Percentiles rank a stretch among this genome's conserved stretches.
phyloP scores from a whole-genome alignment of 2,797 vertebrate genomes.

The Loris lydekkerianus region DNA sequence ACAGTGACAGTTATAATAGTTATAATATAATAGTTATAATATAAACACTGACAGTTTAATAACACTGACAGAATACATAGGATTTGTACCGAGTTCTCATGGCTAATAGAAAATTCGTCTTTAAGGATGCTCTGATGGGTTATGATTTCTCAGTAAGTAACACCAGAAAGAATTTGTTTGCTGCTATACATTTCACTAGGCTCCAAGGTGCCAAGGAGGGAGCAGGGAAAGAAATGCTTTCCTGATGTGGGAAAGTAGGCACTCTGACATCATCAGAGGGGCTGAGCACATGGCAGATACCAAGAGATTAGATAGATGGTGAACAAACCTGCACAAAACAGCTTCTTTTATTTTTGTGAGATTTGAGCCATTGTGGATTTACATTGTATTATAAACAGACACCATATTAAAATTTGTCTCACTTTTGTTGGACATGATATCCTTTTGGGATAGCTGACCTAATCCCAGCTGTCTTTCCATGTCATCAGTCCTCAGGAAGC shows the following conservation, averaged over 20 bases:
- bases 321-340: constrained; percentile 4
- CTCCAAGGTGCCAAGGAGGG: neutral
- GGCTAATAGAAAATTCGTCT: neutral
- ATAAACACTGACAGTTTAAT: neutral
- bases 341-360: neutral
- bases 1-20: neutral
- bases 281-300: neutral
- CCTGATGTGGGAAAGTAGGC: neutral
- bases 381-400: neutral
- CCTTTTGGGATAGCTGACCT: neutral
- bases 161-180: neutral
- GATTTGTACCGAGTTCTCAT: neutral
- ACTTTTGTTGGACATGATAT: neutral
- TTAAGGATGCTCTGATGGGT: neutral
- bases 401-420: neutral
- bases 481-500: neutral
- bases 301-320: neutral
- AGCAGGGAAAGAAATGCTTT: neutral
- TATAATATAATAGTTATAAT: no score
- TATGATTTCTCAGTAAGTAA: neutral
- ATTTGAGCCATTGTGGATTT: neutral
- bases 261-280: neutral
- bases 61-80: neutral
- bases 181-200: neutral
- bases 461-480: neutral